A percentile compares a stretch with the other conserved stretches of the same genome.
phyloP scores from a whole-genome alignment of 2,113 vertebrate species.

The Phainopepla nitens region DNA sequence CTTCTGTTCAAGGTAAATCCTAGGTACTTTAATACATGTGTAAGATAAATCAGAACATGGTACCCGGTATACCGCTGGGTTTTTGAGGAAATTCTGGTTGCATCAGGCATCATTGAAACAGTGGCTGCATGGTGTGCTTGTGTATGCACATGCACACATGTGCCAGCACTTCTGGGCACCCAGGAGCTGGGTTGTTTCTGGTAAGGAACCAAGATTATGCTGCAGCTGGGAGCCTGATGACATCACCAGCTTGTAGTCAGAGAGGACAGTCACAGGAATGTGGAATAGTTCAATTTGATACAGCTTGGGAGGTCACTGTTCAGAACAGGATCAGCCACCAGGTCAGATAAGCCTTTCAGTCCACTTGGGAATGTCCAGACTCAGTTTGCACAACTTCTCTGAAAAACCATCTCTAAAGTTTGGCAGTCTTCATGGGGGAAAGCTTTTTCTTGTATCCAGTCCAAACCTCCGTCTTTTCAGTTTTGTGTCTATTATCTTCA shows the following conservation, averaged over 20 bases:
- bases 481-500: neutral
- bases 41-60: neutral
- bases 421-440: neutral
- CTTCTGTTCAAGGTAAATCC: neutral
- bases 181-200: neutral
- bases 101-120: neutral
- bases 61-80: accelerated
- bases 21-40: accelerated
- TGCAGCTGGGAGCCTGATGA: neutral
- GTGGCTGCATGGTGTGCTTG: neutral
- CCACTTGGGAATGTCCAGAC: neutral
- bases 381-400: neutral
- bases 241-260: neutral
- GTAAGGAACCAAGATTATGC: neutral
- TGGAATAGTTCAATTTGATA: neutral
- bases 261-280: too few relatives aligned
- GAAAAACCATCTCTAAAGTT: neutral
- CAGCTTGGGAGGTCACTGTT: neutral
- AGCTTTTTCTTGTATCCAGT: neutral
- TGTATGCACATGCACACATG: neutral
- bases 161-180: neutral
- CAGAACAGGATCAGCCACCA: neutral
- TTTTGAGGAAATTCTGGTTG: neutral
- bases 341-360: neutral
- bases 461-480: neutral